phyloP scores from a whole-genome alignment of 2,113 vertebrate species.

The Indicator indicator region DNA sequence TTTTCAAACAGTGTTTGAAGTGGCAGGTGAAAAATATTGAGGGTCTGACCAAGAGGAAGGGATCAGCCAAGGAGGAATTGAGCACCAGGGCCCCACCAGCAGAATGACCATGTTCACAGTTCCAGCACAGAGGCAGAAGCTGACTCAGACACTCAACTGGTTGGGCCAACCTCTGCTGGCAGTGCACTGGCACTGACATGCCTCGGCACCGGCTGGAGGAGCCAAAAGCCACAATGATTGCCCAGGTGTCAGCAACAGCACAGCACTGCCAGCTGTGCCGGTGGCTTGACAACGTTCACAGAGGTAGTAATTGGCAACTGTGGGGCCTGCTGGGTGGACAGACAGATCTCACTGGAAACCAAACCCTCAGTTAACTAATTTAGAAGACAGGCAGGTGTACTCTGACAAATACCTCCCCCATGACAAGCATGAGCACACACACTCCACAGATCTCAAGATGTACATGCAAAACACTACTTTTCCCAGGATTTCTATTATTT shows the following conservation, averaged over 20 bases:
- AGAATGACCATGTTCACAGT: rapidly evolving
- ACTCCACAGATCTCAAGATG: neutral
- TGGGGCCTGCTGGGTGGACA: neutral
- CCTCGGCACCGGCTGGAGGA: neutral
- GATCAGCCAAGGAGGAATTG: neutral
- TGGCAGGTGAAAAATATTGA: neutral
- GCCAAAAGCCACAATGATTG: neutral
- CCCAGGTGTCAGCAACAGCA: neutral
- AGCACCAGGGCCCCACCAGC: neutral
- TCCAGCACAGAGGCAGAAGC: neutral
- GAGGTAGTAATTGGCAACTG: neutral
- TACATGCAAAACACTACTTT: neutral
- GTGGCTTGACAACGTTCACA: neutral
- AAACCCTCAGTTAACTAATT: neutral
- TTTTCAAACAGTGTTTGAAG: neutral
- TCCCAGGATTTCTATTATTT: slow-evolving; percentile 24
- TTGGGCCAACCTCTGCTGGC: neutral
- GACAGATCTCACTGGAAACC: neutral
- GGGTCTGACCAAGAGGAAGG: neutral
- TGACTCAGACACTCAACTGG: neutral
- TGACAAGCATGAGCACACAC: neutral
- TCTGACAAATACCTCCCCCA: neutral
- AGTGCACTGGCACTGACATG: neutral
- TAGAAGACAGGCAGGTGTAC: neutral
- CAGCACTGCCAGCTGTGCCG: neutral